A percentile compares a stretch with the other conserved stretches of the same genome.
These are phyloP conservation scores for Cenopis cana DNA, from an alignment of 2,888 invertebrate genomes.

Conservation along the genomic window DNA sequence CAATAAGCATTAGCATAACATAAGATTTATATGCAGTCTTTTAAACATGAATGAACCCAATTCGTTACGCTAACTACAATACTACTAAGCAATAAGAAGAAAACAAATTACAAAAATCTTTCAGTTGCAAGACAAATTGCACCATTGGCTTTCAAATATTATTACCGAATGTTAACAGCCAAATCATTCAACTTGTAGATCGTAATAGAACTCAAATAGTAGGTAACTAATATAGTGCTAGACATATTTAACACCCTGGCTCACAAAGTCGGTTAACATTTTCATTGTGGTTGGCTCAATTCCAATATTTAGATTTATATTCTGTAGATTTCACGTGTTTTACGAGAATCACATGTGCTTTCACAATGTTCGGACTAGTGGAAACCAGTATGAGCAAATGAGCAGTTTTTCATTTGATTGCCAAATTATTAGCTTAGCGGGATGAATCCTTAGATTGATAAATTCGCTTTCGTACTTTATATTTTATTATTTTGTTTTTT, in stretches of 20 bases:
- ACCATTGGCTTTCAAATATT: slow-evolving; percentile 1
- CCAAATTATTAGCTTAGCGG: neutral
- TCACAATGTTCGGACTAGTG: neutral
- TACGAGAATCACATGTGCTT: neutral
- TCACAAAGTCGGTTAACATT: slow-evolving; percentile 16
- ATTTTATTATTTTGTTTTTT: too few species aligned
- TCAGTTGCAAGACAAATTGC: neutral
- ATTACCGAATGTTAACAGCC: slow-evolving; percentile 6
- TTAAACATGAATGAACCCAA: too few species aligned
- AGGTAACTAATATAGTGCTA: slow-evolving; percentile 5
- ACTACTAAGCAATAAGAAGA: neutral
- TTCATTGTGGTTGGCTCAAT: slow-evolving; percentile 26
- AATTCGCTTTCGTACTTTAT: too few species aligned
- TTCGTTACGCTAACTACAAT: too few species aligned
- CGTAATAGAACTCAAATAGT: slow-evolving; percentile 3
- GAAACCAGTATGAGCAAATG: neutral
- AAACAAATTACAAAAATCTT: neutral
- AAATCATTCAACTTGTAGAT: neutral
- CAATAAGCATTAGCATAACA: too few species aligned
- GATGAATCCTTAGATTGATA: too few species aligned
- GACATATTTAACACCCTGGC: slow-evolving; percentile 12
- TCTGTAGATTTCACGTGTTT: slow-evolving; percentile 14
- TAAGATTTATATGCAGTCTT: neutral
- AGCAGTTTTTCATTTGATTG: neutral
- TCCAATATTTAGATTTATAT: slow-evolving; percentile 23